A percentile compares a stretch with the other conserved stretches of the same genome.
Conservation (phyloP, 2,888 invertebrate species). For the Arrhopalites spinosus region DNA sequence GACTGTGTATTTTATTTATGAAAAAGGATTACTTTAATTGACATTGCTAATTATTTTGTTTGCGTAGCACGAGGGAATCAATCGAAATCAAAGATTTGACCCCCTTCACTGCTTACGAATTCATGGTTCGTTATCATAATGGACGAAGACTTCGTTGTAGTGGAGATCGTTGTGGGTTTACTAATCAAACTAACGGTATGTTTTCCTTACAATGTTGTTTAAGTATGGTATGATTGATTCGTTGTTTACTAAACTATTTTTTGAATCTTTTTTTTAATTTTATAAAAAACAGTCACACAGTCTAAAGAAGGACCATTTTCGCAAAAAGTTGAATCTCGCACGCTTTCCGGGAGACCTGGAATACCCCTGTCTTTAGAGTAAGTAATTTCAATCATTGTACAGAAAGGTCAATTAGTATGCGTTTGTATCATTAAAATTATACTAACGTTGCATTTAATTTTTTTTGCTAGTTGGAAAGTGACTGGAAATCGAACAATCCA, state of each 20-base stretch:
- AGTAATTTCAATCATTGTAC: background rate
- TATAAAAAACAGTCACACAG: background rate
- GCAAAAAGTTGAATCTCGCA: slow-evolving; percentile 54
- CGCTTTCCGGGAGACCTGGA: slow-evolving; percentile 44
- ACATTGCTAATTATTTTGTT: background rate
- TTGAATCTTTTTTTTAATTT: too few relatives aligned
- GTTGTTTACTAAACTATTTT: too few relatives aligned
- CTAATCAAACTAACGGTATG: too few relatives aligned
- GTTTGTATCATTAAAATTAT: background rate
- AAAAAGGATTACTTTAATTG: background rate
- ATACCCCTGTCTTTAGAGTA: slow-evolving; percentile 44
- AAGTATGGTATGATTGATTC: too few relatives aligned
- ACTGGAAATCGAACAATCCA: slow-evolving; percentile 45
- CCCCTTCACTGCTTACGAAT: slow-evolving; percentile 51
- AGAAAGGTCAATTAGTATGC: background rate
- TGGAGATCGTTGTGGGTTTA: background rate
- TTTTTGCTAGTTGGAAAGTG: slow-evolving; percentile 43
- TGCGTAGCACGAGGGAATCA: slow-evolving; percentile 45
- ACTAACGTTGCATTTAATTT: background rate
- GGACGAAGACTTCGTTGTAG: slow-evolving; percentile 17
- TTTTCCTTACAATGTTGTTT: too few relatives aligned
- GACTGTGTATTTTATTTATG: background rate
- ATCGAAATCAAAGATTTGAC: slow-evolving; percentile 47
- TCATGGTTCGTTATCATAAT: slow-evolving; percentile 46
- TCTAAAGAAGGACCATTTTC: slow-evolving; percentile 35